These are phyloP conservation scores for Aphodius granarius DNA, from an alignment of 2,888 invertebrate species.

Conservation along the genomic window DNA sequence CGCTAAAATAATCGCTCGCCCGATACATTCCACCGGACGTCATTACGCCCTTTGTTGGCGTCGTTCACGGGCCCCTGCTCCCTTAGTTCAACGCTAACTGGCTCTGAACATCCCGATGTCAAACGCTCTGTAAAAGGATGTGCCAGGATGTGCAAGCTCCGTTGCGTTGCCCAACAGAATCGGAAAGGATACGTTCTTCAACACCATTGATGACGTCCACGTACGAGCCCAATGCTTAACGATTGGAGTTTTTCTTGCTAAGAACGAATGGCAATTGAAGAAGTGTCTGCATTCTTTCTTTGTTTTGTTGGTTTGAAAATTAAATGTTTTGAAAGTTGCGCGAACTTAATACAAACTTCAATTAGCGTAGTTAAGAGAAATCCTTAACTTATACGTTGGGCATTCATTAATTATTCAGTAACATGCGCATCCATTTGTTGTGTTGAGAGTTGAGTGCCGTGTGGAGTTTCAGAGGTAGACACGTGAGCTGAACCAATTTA, in stretches of 20 bases:
- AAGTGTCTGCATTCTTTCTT: too few species aligned
- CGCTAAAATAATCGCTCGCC: conserved; percentile 3
- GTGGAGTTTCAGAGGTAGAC: not conserved
- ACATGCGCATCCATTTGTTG: not conserved
- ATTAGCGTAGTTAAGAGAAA: not conserved
- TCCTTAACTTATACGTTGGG: not conserved
- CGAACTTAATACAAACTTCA: too few species aligned
- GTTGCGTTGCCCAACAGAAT: not conserved
- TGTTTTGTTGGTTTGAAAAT: too few species aligned
- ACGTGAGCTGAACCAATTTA: conserved; percentile 11
- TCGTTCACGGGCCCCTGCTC: not conserved
- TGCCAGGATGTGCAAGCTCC: not conserved
- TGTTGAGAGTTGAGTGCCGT: not conserved
- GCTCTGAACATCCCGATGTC: not conserved
- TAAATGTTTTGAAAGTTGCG: too few species aligned
- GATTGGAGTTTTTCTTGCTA: not conserved
- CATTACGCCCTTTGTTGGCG: conserved; percentile 8
- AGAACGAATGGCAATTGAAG: too few species aligned
- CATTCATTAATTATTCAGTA: not conserved
- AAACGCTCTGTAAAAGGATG: not conserved
- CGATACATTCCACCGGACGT: conserved; percentile 3
- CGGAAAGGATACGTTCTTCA: not conserved
- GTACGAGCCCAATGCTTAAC: not conserved
- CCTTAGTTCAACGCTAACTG: not conserved
- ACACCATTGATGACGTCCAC: not conserved